Percentiles rank a stretch among this genome's conserved stretches.
phyloP scores from a whole-genome alignment of 1,140 invertebrate genomes.

The Idris sp. region DNA sequence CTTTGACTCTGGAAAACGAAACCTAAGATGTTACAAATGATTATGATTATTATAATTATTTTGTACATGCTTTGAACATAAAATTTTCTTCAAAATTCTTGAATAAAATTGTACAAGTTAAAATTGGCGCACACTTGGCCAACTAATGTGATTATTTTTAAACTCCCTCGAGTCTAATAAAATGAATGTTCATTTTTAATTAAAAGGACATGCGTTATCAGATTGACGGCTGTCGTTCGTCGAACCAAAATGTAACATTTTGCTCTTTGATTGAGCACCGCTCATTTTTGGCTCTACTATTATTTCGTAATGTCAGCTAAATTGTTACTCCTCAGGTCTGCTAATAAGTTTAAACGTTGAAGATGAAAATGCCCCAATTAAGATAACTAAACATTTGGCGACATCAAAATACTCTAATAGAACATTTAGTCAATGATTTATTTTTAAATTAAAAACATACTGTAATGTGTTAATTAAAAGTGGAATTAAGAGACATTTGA shows the following conservation, averaged over 20 bases:
- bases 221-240: background rate
- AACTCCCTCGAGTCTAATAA: background rate
- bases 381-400: conserved; percentile 41
- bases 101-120: too few relatives aligned
- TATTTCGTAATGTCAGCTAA: conserved; percentile 18
- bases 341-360: conserved; percentile 26
- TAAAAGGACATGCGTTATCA: conserved; percentile 3
- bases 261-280: conserved; percentile 5
- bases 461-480: conserved; percentile 12
- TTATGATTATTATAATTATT: too few relatives aligned
- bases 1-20: too few relatives aligned
- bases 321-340: conserved; percentile 20
- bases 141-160: background rate
- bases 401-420: conserved; percentile 13
- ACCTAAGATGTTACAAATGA: too few relatives aligned
- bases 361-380: conserved; percentile 37
- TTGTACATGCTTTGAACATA: too few relatives aligned
- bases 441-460: background rate
- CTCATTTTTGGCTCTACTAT: conserved; percentile 20
- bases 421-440: conserved; percentile 13
- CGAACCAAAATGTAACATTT: conserved; percentile 5
- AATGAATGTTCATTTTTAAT: conserved; percentile 12
- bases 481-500: background rate
- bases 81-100: too few relatives aligned
- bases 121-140: too few relatives aligned